These are phyloP conservation scores for Neogale vison DNA, from an alignment of 2,113 vertebrate genomes.

Conservation along the genomic window DNA sequence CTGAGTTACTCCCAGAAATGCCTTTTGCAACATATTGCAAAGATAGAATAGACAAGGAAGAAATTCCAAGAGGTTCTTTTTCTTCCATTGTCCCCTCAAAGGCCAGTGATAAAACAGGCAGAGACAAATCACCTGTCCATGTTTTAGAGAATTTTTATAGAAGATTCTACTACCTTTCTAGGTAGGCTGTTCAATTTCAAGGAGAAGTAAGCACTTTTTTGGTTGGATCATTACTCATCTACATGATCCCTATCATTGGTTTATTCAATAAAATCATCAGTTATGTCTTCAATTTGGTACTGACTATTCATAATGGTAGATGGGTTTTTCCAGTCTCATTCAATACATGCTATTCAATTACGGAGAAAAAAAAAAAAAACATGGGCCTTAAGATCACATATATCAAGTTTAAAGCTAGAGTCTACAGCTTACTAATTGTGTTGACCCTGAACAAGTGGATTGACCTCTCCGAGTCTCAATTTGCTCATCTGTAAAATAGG, in stretches of 20 bases:
- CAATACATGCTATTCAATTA: not conserved
- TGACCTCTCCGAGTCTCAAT: not conserved
- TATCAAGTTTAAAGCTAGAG: not conserved
- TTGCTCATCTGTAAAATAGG: not conserved
- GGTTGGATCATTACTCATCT: not conserved
- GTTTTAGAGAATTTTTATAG: constrained; percentile 12
- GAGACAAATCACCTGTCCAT: not conserved
- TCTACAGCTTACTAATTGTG: not conserved
- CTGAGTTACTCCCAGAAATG: constrained; percentile 28
- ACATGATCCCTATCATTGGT: not conserved
- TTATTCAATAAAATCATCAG: constrained; percentile 28
- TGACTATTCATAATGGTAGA: not conserved
- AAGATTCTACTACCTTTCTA: not conserved
- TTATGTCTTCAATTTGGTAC: not conserved
- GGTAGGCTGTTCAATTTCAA: not conserved
- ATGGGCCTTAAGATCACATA: not conserved
- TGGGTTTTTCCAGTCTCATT: not conserved
- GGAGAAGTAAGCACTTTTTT: not conserved
- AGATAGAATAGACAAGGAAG: constrained; percentile 5
- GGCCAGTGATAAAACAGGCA: not conserved
- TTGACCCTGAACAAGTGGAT: not conserved
- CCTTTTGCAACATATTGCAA: not conserved
- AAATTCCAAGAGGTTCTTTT: not conserved
- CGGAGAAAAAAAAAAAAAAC: not conserved
- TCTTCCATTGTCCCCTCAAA: not conserved